Conservation (phyloP, 2,113 vertebrate species). For the Diadophis punctatus region DNA sequence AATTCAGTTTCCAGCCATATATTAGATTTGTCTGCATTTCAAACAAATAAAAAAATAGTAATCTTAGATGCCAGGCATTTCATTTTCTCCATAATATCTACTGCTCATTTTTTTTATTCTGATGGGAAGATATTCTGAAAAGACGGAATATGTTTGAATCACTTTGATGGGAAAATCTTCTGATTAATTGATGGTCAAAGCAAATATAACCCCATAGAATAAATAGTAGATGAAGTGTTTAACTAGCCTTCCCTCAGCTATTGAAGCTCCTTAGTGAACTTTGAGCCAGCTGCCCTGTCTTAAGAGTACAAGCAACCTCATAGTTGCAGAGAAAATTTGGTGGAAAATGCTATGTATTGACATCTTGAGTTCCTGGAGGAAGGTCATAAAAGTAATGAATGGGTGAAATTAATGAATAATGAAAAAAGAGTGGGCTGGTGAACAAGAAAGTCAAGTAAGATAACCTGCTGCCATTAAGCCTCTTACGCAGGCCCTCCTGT, state of each 20-base stretch:
- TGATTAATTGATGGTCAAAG: background rate
- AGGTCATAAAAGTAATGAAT: background rate
- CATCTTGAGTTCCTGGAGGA: background rate
- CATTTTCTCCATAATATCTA: background rate
- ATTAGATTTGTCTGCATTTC: conserved; percentile 83
- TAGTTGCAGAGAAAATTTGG: background rate
- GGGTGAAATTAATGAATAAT: background rate
- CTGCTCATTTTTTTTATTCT: background rate
- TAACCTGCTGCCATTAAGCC: background rate
- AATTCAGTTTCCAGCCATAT: conserved; percentile 90
- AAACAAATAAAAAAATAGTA: background rate
- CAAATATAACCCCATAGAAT: background rate
- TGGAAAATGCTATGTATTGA: background rate
- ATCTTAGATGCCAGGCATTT: background rate
- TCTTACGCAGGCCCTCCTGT: background rate
- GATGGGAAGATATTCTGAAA: background rate
- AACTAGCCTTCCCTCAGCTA: background rate
- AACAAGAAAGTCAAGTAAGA: background rate
- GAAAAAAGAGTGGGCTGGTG: background rate
- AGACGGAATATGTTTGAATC: background rate
- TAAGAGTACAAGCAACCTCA: background rate
- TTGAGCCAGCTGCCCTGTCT: background rate
- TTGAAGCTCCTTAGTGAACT: background rate
- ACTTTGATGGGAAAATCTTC: background rate
- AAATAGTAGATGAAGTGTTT: background rate